phyloP scores from a whole-genome alignment of 2,888 invertebrate genomes.

The Ceraclea dissimilis region DNA sequence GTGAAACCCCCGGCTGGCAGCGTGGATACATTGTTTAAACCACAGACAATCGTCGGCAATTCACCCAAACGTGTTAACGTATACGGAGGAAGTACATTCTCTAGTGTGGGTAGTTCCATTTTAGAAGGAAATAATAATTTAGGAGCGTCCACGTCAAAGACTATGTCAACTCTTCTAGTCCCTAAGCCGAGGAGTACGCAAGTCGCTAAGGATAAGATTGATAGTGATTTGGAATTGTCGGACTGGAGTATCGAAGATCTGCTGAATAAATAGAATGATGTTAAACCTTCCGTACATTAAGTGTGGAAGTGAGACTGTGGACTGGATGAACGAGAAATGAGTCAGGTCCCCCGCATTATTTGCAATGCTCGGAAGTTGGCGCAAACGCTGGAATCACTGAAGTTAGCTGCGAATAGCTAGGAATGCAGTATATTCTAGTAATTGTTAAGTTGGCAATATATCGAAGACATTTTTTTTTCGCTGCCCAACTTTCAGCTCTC shows the following conservation, averaged over 20 bases:
- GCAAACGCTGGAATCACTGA: too few species aligned
- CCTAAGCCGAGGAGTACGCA: conserved; percentile 23
- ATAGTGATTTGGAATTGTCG: conserved; percentile 43
- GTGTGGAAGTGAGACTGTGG: too few species aligned
- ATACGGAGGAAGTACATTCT: conserved; percentile 38
- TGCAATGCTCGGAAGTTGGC: too few species aligned
- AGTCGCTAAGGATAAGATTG: conserved; percentile 26
- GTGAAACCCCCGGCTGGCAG: conserved; percentile 33
- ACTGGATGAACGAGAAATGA: too few species aligned
- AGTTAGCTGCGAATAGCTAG: too few species aligned
- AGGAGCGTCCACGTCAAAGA: too few species aligned
- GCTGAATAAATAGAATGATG: conserved; percentile 5
- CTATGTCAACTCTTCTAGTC: conserved; percentile 29
- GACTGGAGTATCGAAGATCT: conserved; percentile 40
- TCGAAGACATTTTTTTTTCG: too few species aligned
- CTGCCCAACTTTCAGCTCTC: too few species aligned
- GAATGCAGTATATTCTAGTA: too few species aligned
- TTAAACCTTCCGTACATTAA: too few species aligned
- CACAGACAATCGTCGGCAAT: conserved; percentile 17
- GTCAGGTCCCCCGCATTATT: too few species aligned
- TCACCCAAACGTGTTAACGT: conserved; percentile 34
- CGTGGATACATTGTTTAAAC: conserved; percentile 32
- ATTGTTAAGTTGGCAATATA: too few species aligned
- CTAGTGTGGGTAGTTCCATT: conserved; percentile 37
- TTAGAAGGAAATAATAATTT: conserved; percentile 30